Evolutionary conservation across 2,888 invertebrate species (phyloP).

Genomic region (Gastracanthus pulcherrimus): DNA sequence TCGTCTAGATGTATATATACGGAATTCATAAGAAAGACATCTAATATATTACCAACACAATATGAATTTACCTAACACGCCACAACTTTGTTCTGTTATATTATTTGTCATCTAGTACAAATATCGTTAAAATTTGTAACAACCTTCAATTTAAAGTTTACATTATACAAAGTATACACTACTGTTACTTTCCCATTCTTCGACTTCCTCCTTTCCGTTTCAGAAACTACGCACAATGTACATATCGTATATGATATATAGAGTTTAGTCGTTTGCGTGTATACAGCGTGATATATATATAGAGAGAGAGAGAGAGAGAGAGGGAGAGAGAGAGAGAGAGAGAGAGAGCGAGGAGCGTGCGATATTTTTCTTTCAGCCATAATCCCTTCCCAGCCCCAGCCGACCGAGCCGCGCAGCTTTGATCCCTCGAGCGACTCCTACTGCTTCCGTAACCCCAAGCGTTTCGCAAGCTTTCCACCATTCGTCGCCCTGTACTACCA

Average conservation of each 20-base stretch:
- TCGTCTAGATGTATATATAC: constrained; percentile 43
- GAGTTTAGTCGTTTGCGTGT: constrained; percentile 23
- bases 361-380: neutral
- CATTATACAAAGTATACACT: neutral
- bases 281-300: too few species aligned
- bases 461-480: neutral
- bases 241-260: constrained; percentile 2
- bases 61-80: constrained; percentile 63
- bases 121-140: too few species aligned
- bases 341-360: too few species aligned
- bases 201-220: constrained; percentile 27
- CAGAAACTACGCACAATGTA: neutral
- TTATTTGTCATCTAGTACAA: too few species aligned
- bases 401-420: neutral
- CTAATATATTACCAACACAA: constrained; percentile 60
- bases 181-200: constrained; percentile 33
- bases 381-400: neutral
- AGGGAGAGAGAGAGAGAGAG: too few species aligned
- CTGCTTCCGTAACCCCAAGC: neutral
- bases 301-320: too few species aligned
- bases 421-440: constrained; percentile 9
- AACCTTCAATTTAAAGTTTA: too few species aligned
- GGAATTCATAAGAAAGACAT: constrained; percentile 59
- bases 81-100: constrained; percentile 53
- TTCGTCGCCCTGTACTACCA: neutral